Evolutionary conservation across 2,797 vertebrate species (phyloP), one percentile per base, ranked within the genome.

Genomic region (Sebastes flavidus): DNA sequence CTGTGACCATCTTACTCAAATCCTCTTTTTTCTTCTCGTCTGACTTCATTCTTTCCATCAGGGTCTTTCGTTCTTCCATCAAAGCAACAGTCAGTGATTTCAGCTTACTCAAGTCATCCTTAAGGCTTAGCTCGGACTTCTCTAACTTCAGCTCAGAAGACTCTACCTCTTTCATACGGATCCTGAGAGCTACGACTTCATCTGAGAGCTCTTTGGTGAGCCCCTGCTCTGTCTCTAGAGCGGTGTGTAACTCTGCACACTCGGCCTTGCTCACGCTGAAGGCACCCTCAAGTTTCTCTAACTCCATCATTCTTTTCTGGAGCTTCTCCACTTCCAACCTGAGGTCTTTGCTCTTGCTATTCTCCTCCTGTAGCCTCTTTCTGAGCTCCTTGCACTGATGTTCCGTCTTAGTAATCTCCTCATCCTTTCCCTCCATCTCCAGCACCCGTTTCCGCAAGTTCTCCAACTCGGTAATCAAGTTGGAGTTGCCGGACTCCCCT

Each of bases 341-440:
- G 75, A 99, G 88, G 85, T 97, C 97, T 87, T 96, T 97, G 74
- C 97, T 97, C 10, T 96, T 97, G 55, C 92, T 95, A 49, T 98
- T 96, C 83, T 99, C 98, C 70, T 97, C 97, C 38, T 98, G 96
- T 13, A 99, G 93, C 84, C 96, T 98, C 82, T 96, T 99, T 88
- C 94, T 96, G 30, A 99, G 87, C 65, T 99, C 98, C 80, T 95
- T 96, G 86, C 97, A 99, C 75, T 98, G 97, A 69, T 95, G 95
- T 93, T 99, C 99, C 0, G 97, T 97, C 91, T 97, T 99, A 1
- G 95, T 97, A 88, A 99, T 98, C 89, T 99, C 99, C 82, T 99
- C 98, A 55, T 99, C 99, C 78, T 99, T 99, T 13, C 97, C 98
- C 85, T 99, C 97, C 97, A 99, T 99, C 91, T 99, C 98, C 69